Conservation (phyloP, 2,113 vertebrate genomes). For the Urocolius indicus region DNA sequence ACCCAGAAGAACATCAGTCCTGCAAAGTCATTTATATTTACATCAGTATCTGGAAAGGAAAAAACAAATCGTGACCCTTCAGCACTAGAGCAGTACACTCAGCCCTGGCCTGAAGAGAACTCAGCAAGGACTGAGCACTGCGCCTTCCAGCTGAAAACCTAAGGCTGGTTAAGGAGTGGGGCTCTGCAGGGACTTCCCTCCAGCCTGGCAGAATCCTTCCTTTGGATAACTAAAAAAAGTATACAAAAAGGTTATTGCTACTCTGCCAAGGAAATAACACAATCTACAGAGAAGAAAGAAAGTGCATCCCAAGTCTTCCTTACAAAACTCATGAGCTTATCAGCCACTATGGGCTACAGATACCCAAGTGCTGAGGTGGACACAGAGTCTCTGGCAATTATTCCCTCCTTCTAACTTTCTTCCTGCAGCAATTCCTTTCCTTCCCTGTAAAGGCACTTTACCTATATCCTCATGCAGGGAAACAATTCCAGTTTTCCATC, state of each 20-base stretch:
- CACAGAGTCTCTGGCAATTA: neutral
- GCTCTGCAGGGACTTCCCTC: neutral
- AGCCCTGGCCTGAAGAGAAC: neutral
- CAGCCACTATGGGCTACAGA: neutral
- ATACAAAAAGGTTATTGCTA: conserved; percentile 45
- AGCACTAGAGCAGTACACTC: neutral
- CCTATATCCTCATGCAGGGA: neutral
- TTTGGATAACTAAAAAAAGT: conserved; percentile 7
- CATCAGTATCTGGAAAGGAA: neutral
- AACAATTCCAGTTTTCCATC: neutral
- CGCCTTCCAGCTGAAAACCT: neutral
- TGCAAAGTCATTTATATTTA: conserved; percentile 17
- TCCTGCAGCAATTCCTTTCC: neutral
- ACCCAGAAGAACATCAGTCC: neutral
- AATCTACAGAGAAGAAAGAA: conserved; percentile 30
- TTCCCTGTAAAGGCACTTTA: conserved; percentile 26
- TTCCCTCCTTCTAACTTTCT: neutral
- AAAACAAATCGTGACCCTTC: neutral
- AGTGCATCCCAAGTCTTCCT: neutral
- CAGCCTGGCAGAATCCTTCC: conserved; percentile 13
- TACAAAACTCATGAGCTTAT: neutral
- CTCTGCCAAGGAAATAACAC: conserved; percentile 48
- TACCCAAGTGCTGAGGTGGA: neutral
- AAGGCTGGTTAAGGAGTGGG: neutral
- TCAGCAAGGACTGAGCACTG: neutral